These are phyloP conservation scores for Apostichopus californicus DNA, from an alignment of 35 echinoderm and acorn worm species.

Conservation along the genomic window DNA sequence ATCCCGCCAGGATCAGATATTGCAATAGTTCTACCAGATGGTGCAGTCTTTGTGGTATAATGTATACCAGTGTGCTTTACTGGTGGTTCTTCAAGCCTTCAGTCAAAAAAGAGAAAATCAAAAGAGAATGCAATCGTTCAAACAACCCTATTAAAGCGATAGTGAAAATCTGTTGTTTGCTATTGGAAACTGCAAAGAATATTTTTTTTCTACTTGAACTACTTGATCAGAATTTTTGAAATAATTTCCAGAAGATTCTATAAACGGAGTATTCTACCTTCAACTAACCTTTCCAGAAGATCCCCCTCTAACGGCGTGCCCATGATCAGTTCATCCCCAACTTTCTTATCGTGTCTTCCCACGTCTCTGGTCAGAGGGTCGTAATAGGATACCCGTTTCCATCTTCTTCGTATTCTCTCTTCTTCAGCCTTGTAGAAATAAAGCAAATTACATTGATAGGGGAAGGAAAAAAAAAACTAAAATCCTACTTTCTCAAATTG, in stretches of 20 bases:
- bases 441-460: too few relatives aligned
- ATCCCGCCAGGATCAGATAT: neutral
- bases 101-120: neutral
- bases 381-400: conserved; percentile 39
- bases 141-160: neutral
- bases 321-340: neutral
- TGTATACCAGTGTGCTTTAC: conserved; percentile 9
- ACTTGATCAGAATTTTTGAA: too few relatives aligned
- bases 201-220: too few relatives aligned
- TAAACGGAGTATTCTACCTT: neutral
- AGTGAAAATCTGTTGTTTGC: too few relatives aligned
- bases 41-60: neutral
- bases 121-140: neutral
- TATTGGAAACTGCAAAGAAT: too few relatives aligned
- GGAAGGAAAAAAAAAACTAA: neutral
- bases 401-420: conserved; percentile 52
- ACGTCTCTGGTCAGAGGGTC: neutral
- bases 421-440: conserved; percentile 42
- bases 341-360: neutral
- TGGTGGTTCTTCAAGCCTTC: conserved; percentile 8
- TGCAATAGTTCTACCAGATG: conserved; percentile 23
- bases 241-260: too few relatives aligned
- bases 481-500: too few relatives aligned
- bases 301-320: conserved; percentile 60
- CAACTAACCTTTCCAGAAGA: conserved; percentile 41